Base-by-base conservation (phyloP, 2,113 vertebrate genomes). In the Motacilla alba region DNA sequence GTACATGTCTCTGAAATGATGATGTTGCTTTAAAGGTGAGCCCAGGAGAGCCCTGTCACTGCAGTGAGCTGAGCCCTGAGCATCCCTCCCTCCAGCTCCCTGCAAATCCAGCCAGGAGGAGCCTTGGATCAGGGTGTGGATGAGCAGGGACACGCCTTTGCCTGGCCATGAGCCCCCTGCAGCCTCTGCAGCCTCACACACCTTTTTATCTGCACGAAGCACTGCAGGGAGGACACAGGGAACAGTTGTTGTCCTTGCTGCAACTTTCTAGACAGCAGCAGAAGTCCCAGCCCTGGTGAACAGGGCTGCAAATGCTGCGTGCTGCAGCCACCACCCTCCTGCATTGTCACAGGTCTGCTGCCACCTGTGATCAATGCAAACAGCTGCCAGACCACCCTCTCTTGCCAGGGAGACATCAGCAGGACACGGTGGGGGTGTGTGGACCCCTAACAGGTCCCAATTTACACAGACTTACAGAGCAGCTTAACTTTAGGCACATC, bases 281-380 rank as follows among this genome's bases (percentile, higher is more conserved):
- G 7, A 82, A 73, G 24, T n/a, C 56, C 23, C 11, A 2, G 62
- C 43, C 41, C 55, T 3, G 2, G 39, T 26, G 76, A 28, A 33
- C 0, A 0, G 39, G 10, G 76, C 52, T 59, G 79, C 55, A 39
- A 69, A 66, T 0, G 0, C 76, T 14, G 6, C 1, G 3, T 73
- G 47, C 59, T 18, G 11, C 59, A 47, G 55, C 46, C 33, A 77
- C 41, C 31, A 1, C 44, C 2, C 79, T 83, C 47, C 80, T 35
- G 12, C 41, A 1, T 3, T 27, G 55, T 52, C 93, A 50, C 64
- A 56, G 81, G 27, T 47, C 83, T 83, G 80, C 52, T 41, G 4
- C 63, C 77, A 60, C 44, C 66, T 28, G 60, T n/a, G 11, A 85
- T 73, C 73, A 66, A 41, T n/a, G 82, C 88, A n/a, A 5, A 37